Conservation (phyloP, 2,888 invertebrate genomes). For the Hyalella azteca region DNA sequence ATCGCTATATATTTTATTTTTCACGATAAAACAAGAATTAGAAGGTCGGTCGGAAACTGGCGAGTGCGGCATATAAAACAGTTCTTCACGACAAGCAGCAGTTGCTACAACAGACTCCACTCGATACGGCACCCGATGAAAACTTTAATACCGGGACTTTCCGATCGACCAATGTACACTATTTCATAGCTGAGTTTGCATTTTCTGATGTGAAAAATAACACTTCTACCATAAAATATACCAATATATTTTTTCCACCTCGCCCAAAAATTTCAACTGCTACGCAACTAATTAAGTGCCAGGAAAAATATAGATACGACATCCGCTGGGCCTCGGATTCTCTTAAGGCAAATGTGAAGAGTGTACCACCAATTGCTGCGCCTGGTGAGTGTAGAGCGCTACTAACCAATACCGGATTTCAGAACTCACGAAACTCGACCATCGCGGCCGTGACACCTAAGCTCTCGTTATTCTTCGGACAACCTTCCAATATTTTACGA, state of each 20-base stretch:
- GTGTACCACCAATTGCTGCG: background rate
- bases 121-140: slow-evolving; percentile 25
- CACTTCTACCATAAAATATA: too few species aligned
- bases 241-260: too few species aligned
- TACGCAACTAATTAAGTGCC: too few species aligned
- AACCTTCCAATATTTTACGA: background rate
- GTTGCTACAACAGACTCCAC: slow-evolving; percentile 27
- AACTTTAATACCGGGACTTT: slow-evolving; percentile 7
- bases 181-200: too few species aligned
- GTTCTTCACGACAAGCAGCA: background rate
- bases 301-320: too few species aligned
- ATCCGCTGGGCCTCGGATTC: too few species aligned
- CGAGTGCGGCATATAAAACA: background rate
- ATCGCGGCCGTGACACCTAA: slow-evolving; percentile 27
- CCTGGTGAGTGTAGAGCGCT: background rate
- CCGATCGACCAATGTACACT: slow-evolving; percentile 26
- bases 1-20: too few species aligned
- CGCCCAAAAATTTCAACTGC: too few species aligned
- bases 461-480: slow-evolving; percentile 7
- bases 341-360: too few species aligned
- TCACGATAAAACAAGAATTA: too few species aligned
- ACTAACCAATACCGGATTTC: slow-evolving; percentile 2
- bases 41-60: too few species aligned
- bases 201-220: too few species aligned
- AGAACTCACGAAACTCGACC: slow-evolving; percentile 32